Percentiles rank a stretch among this genome's conserved stretches.
phyloP scores from a whole-genome alignment of 2,888 invertebrate genomes.

The Drosophila tanythrix region DNA sequence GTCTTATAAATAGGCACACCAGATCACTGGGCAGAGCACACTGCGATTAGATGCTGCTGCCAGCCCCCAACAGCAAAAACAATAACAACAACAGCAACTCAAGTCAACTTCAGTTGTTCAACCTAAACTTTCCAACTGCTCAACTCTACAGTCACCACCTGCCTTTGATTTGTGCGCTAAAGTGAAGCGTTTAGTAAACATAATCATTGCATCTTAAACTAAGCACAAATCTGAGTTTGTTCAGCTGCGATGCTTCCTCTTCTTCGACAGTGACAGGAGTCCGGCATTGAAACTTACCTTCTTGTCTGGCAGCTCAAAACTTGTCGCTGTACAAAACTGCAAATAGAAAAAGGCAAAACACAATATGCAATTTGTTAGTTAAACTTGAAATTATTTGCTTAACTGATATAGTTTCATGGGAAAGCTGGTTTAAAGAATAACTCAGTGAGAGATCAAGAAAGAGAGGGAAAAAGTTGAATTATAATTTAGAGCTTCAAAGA shows the following conservation, averaged over 20 bases:
- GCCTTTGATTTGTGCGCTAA: constrained; percentile 47
- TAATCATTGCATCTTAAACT: constrained; percentile 13
- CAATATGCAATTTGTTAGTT: constrained; percentile 26
- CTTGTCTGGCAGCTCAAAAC: constrained; percentile 33
- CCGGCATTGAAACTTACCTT: constrained; percentile 41
- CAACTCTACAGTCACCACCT: constrained; percentile 45
- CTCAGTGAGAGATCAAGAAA: neutral
- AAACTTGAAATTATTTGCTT: neutral
- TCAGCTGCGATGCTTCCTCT: neutral
- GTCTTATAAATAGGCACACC: constrained; percentile 65
- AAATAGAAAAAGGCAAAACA: constrained; percentile 25
- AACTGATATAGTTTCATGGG: neutral
- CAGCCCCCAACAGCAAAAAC: constrained; percentile 15
- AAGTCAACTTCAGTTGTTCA: constrained; percentile 14
- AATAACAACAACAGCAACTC: constrained; percentile 2
- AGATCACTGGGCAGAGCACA: constrained; percentile 5
- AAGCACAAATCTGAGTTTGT: constrained; percentile 6
- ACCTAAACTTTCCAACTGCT: constrained; percentile 9
- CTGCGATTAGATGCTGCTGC: constrained; percentile 32
- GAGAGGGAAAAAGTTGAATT: neutral
- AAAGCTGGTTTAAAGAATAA: neutral
- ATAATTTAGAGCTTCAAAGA: neutral
- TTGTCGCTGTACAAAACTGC: constrained; percentile 31
- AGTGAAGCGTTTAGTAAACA: constrained; percentile 26
- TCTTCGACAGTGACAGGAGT: neutral